These are phyloP conservation scores for Papilio polytes DNA, from an alignment of 1,140 invertebrate genomes.

Conservation along the genomic window DNA sequence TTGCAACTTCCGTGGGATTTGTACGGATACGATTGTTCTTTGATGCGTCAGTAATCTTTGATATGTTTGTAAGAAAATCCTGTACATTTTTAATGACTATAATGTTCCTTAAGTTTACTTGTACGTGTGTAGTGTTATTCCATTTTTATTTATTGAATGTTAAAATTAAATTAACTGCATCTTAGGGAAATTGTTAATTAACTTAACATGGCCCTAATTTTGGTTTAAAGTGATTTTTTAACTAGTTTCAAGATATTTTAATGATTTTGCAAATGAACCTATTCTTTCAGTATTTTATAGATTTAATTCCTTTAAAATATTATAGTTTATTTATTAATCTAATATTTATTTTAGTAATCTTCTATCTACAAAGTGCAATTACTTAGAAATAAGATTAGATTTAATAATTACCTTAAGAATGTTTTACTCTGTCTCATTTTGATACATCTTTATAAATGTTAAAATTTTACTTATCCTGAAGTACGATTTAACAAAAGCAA, in stretches of 20 bases:
- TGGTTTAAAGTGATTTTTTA: neutral
- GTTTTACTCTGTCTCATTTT: constrained; percentile 1
- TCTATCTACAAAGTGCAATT: constrained; percentile 19
- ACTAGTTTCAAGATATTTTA: neutral
- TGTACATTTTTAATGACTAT: neutral
- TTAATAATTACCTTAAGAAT: neutral
- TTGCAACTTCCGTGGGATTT: constrained; percentile 15
- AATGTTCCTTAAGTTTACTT: neutral
- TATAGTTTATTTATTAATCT: neutral
- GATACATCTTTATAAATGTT: neutral
- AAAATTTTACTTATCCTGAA: neutral
- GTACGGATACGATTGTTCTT: neutral
- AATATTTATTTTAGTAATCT: neutral
- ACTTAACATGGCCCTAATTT: neutral
- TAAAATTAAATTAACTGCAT: neutral
- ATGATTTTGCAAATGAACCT: neutral
- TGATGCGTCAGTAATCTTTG: neutral
- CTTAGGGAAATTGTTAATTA: neutral
- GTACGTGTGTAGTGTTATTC: neutral
- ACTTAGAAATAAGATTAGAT: neutral
- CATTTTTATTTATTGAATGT: neutral
- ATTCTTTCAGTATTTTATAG: neutral
- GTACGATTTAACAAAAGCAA: constrained; percentile 21
- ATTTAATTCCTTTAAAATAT: neutral
- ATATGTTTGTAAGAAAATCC: neutral